Conservation (phyloP, 2,888 invertebrate genomes). For the Drosophila paramelanica region DNA sequence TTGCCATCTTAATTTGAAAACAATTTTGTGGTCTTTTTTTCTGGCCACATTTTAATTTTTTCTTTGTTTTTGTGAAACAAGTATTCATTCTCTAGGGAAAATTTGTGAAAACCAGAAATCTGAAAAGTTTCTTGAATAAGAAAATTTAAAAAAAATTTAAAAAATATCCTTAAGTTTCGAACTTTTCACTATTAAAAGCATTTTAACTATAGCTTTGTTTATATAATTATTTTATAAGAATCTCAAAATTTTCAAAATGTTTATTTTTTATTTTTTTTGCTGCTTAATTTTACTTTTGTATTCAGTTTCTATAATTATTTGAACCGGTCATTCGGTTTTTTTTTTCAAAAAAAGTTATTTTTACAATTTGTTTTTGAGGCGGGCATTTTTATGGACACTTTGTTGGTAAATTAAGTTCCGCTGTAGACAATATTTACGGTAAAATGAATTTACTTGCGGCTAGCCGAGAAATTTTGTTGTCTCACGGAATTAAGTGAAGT, state of each 20-base stretch:
- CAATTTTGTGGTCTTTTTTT: conserved; percentile 55
- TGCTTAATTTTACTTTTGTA: no score
- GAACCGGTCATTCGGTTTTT: no score
- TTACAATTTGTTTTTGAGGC: neutral
- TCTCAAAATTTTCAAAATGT: no score
- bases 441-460: conserved; percentile 50
- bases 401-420: conserved; percentile 36
- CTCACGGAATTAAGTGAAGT: conserved; percentile 74
- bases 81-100: conserved; percentile 61
- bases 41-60: conserved; percentile 35
- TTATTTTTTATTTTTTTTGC: no score
- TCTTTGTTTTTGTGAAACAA: conserved; percentile 33
- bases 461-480: conserved; percentile 36
- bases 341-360: neutral
- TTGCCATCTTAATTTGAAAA: conserved; percentile 80
- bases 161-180: no score
- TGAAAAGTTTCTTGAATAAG: conserved; percentile 1
- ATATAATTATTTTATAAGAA: no score
- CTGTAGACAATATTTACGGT: conserved; percentile 40
- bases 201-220: no score
- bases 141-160: no score
- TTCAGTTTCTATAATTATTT: no score
- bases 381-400: conserved; percentile 8
- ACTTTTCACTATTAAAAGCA: no score
- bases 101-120: conserved; percentile 6